Evolutionary conservation across 2,113 vertebrate species (phyloP).

Genomic region (Sebastes schlegelii): DNA sequence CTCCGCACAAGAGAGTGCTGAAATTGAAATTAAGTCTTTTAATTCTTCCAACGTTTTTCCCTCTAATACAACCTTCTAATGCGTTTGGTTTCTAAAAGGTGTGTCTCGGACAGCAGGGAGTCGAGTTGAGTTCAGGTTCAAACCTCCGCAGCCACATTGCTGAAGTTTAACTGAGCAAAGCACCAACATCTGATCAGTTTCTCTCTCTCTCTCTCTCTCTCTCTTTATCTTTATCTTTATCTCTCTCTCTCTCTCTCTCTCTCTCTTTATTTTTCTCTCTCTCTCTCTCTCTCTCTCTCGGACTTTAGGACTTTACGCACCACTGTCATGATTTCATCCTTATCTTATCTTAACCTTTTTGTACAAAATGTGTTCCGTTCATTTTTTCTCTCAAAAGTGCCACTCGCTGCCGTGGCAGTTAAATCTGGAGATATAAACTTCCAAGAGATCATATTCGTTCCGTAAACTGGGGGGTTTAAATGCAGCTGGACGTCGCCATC

Average conservation of each 20-base stretch:
- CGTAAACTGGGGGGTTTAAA: background rate
- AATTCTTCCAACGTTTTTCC: background rate
- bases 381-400: too few species aligned
- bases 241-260: too few species aligned
- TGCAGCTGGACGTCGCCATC: constrained; percentile 45
- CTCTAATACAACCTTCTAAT: background rate
- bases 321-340: background rate
- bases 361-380: too few species aligned
- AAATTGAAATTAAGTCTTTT: background rate
- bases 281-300: too few species aligned
- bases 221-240: too few species aligned
- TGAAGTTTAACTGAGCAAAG: background rate
- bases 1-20: constrained; percentile 9
- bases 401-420: background rate
- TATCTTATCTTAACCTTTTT: too few species aligned
- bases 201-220: background rate
- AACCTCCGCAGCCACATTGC: background rate
- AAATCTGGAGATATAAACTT: background rate
- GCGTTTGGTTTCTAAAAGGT: background rate
- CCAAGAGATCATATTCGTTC: background rate
- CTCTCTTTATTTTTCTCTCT: too few species aligned
- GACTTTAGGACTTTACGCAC: background rate
- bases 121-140: background rate
- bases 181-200: background rate
- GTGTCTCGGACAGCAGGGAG: background rate